These are phyloP conservation scores for Dissostichus mawsoni DNA, from an alignment of 2,113 vertebrate genomes.

Conservation along the genomic window DNA sequence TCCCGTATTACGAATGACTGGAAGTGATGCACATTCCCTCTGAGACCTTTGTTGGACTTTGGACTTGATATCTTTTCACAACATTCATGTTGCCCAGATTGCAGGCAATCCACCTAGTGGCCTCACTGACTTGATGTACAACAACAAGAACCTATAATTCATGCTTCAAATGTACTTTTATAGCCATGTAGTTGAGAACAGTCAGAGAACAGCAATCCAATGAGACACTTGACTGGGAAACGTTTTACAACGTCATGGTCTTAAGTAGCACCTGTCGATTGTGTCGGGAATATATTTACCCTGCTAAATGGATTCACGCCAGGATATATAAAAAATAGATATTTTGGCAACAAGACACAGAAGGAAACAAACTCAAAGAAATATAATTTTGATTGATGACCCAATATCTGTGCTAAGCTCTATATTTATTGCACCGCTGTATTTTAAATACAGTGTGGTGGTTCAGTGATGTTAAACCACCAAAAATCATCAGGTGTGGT, in stretches of 20 bases:
- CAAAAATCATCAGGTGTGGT: conserved; percentile 53
- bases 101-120: conserved; percentile 34
- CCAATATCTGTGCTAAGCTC: background rate
- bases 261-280: conserved; percentile 39
- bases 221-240: background rate
- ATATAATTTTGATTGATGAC: conserved; percentile 16
- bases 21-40: conserved; percentile 68
- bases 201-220: conserved; percentile 24
- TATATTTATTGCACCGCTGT: conserved; percentile 32
- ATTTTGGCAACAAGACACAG: background rate
- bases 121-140: background rate
- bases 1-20: conserved; percentile 59
- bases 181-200: background rate
- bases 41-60: conserved; percentile 36
- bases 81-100: conserved; percentile 43
- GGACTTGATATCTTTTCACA: conserved; percentile 52
- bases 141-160: background rate
- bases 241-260: conserved; percentile 16
- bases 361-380: background rate
- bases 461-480: conserved; percentile 58
- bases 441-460: conserved; percentile 42
- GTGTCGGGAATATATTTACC: conserved; percentile 8
- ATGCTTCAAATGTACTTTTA: conserved; percentile 22
- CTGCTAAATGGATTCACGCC: conserved; percentile 1
- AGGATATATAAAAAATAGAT: conserved; percentile 14